Evolutionary conservation across 2,113 vertebrate genomes (phyloP).

Genomic region (Psephotus haematonotus): DNA sequence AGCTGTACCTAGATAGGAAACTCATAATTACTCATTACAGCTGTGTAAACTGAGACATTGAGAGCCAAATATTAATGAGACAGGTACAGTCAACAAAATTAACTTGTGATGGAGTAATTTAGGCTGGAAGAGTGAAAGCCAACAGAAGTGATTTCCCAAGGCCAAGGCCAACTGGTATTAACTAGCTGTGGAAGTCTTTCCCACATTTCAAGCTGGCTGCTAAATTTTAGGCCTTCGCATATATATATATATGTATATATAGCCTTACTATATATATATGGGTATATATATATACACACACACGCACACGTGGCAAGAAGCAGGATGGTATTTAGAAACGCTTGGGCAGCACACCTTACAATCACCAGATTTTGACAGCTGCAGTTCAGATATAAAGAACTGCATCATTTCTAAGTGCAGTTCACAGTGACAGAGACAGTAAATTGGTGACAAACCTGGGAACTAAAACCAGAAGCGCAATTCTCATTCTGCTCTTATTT

Average conservation of each 20-base stretch:
- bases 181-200: background rate
- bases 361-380: background rate
- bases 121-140: background rate
- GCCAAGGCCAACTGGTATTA: background rate
- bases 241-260: background rate
- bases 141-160: background rate
- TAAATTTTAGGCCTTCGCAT: background rate
- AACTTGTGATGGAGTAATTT: background rate
- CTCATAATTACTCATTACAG: constrained; percentile 1
- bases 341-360: background rate
- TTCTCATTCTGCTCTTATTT: background rate
- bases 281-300: background rate
- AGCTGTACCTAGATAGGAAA: background rate
- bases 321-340: background rate
- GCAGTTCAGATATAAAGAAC: background rate
- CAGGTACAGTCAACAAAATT: constrained; percentile 7
- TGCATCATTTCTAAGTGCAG: background rate
- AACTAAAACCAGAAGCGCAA: background rate
- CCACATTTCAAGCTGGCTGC: background rate
- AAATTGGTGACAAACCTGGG: background rate
- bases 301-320: background rate
- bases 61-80: background rate
- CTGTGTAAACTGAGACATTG: constrained; percentile 30
- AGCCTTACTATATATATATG: too few relatives aligned
- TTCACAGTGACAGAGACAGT: background rate